Base-by-base conservation (phyloP, 2,888 invertebrate species). In the Zootermopsis nevadensis region DNA sequence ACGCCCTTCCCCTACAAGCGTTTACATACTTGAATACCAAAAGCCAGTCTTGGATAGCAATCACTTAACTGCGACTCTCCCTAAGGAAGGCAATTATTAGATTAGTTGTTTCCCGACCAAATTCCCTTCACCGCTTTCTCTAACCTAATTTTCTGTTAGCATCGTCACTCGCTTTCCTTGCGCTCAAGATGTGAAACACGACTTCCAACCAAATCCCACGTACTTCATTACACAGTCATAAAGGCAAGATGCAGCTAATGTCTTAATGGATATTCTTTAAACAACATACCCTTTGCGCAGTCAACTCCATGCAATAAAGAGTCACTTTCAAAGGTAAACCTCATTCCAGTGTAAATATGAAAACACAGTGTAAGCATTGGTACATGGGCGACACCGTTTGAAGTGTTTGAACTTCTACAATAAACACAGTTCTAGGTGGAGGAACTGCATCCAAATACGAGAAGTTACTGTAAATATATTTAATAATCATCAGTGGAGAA, bases 171-270 rank as follows among this genome's bases (percentile, higher is more conserved):
- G 7, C 69, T 22, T 35, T 69, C 12, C 2, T 19, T 33, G 33
- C 69, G 31, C 15, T 74, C n/a, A n/a, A 10, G 3, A n/a, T 74
- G 38, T 42, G 38, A 74, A 35, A 74, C 27, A 15, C 24, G 38
- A 38, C 74, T 74, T 38, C 33, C 1, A 15, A 38, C 22, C 69
- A 33, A 8, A 48, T 48, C 3, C 48, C 48, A 1, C 22, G 22
- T 69, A 33, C 31, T 74, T 42, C 74, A 74, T 74, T 38, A 74
- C 31, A 35, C 74, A 74, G 74, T 74, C 74, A 74, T 74, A 74
- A 42, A 42, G 74, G n/a, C 74, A 74, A 74, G 42, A 38, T 38
- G 74, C 38, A 42, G 74, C 33, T 33, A 74, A 74, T 74, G 27
- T 42, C 74, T 74, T 74, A 38, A 74, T 74, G 38, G 4, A 42